Evolutionary conservation across 2,797 vertebrate species (phyloP), one percentile per base, ranked within the genome.

Genomic region (Sphaeramia orbicularis): DNA sequence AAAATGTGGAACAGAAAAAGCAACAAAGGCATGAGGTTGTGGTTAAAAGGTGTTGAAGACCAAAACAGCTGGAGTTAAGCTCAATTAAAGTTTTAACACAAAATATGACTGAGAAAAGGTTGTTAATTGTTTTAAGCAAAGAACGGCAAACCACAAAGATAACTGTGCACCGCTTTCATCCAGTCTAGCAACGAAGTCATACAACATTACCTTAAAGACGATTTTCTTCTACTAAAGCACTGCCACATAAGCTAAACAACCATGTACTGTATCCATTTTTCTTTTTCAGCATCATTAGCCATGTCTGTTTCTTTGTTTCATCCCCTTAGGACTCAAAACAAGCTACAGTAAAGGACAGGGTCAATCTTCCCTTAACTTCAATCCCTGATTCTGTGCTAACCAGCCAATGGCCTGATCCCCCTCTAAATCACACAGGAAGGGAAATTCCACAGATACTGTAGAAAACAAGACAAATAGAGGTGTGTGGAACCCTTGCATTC

Each of bases 381-480:
- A 64, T 50, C 40, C 45, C 14, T 0, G 10, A 65, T 71, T 50
- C 65, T 63, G 27, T 66, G 48, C 55, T 53, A 24, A 75, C 30
- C 7, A 4, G 36, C 51, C 54, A 74, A 80, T 83, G 13, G 19
- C 7, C 38, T 11, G 15, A 43, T 72, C 35, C 35, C 37, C 32
- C 32, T 54, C 41, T 27, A 51, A 63, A 63, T 51, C 58, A 64
- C 7, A 64, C 32, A 48, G 59, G 37, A 62, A 3, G 8, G 15
- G 41, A 21, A 38, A 37, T 55, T 70, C 49, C 14, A 0, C 58
- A 65, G 63, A 76, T 51, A 41, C 66, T 50, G 57, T 65, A 68
- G 65, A n/a, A 80, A 43, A 71, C 75, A 65, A 41, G 38, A n/a
- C n/a, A 41, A 41, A 84, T 55, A 49, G 67, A 71, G 55, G 53